Evolutionary conservation across 2,113 vertebrate species (phyloP).

Genomic region (Elephas maximus): DNA sequence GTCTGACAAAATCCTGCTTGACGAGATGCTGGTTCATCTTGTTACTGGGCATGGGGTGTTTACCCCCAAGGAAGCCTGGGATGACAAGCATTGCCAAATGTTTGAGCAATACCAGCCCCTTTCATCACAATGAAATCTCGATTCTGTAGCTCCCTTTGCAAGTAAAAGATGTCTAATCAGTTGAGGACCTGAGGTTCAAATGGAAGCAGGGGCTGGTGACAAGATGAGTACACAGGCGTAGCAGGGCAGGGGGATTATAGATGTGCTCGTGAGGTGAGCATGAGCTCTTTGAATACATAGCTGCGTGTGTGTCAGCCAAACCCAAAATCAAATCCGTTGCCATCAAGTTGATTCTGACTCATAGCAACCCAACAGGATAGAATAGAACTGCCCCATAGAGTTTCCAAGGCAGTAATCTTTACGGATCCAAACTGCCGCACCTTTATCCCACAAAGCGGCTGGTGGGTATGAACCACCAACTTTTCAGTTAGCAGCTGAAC

Average conservation of each 20-base stretch:
- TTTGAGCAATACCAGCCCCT: not conserved
- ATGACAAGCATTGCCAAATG: not conserved
- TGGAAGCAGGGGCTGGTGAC: not conserved
- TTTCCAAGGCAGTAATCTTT: not conserved
- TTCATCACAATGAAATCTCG: not conserved
- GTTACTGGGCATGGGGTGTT: conserved; percentile 17
- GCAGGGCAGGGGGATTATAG: not conserved
- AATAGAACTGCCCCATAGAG: not conserved
- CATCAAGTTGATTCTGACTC: not conserved
- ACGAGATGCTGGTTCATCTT: not conserved
- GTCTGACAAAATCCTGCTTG: conserved; percentile 49
- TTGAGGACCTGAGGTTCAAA: not conserved
- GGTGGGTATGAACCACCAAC: not conserved
- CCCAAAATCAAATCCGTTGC: not conserved
- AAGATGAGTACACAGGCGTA: not conserved
- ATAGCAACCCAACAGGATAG: not conserved
- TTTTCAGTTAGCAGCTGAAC: not conserved
- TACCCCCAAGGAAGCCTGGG: not conserved
- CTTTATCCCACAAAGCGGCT: not conserved
- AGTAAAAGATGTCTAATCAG: not conserved
- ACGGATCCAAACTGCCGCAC: not conserved
- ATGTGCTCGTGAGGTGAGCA: rapidly evolving
- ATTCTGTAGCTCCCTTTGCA: not conserved
- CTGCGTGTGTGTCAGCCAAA: not conserved
- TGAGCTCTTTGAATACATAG: too few species aligned